Conservation (phyloP, 2,797 vertebrate genomes). For the Parotocinclus haroldoi region DNA sequence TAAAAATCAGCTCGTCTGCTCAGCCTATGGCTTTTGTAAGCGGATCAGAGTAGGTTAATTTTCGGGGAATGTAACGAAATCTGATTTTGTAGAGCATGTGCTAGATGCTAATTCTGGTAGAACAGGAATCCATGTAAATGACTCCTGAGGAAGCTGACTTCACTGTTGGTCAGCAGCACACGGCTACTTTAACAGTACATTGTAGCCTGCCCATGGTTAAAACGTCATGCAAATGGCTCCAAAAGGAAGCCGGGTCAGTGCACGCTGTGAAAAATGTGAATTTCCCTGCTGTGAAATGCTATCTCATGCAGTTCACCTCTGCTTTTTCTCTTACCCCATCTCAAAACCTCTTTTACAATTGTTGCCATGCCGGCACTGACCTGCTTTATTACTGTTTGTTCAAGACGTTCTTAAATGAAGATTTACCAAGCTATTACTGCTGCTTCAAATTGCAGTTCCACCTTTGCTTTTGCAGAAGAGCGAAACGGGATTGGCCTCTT, state of each 20-base stretch:
- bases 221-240: conserved; percentile 17
- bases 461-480: conserved; percentile 28
- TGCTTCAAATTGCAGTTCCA: conserved; percentile 28
- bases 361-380: conserved; percentile 17
- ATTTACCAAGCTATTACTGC: conserved; percentile 31
- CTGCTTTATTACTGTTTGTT: conserved; percentile 33
- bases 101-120: conserved; percentile 60
- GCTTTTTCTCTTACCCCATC: background rate
- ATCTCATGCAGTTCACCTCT: conserved; percentile 1
- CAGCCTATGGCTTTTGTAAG: conserved; percentile 68
- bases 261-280: conserved; percentile 4
- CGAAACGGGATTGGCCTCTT: background rate
- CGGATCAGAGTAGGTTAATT: conserved; percentile 65
- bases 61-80: conserved; percentile 60
- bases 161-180: background rate
- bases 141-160: conserved; percentile 3
- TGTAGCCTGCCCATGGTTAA: background rate
- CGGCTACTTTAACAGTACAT: background rate
- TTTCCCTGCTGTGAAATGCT: background rate
- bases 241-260: conserved; percentile 10
- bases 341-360: conserved; percentile 5
- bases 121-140: conserved; percentile 25
- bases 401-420: conserved; percentile 18
- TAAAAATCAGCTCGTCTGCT: conserved; percentile 63
- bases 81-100: conserved; percentile 53